Evolutionary conservation across 2,797 vertebrate genomes (phyloP), one percentile per base, ranked within the genome.

Genomic region (Triplophysa bombifrons): DNA sequence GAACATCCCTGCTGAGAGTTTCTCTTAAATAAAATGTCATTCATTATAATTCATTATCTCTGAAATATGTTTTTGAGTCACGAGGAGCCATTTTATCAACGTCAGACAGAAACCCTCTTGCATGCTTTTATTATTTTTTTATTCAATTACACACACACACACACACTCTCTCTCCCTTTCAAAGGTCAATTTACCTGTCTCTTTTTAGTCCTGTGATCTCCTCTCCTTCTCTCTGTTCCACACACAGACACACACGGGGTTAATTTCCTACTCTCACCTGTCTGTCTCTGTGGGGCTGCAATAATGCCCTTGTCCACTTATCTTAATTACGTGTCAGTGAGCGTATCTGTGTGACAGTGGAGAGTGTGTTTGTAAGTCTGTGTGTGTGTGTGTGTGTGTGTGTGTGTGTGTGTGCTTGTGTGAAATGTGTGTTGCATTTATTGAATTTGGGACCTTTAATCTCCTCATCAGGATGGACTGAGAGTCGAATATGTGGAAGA

Each of bases 291-390:
- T 82, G 80, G 84, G 71, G 74, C 83, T 81, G 78, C 78, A 86
- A 86, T 86, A 86, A 86, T 81, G 85, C 80, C 78, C 78, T 83
- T 84, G 79, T 86, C 83, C 81, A 86, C 85, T 86, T 86, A 84
- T 86, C 85, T 86, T 86, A 86, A 86, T 86, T 86, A 83, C 41
- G 83, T 86, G 85, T 84, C 82, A 84, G 76, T 80, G 74, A 61
- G 65, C 70, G 61, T 73, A 58, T 80, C 68, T 77, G 55, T 82
- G 67, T 72, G 74, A 56, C 70, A 77, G 58, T 66, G 77, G 66
- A 22, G 50, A 7, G 64, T 74, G 69, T 78, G 71, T 64, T 20
- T 72, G 73, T 73, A 61, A 16, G 44, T 46, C 17, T 76, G 50
- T 55, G 48, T 78, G 60, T 67, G 70, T 13, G 41, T 78, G 70